These are phyloP conservation scores for Aromia moschata DNA, from an alignment of 2,888 invertebrate species.

Conservation along the genomic window DNA sequence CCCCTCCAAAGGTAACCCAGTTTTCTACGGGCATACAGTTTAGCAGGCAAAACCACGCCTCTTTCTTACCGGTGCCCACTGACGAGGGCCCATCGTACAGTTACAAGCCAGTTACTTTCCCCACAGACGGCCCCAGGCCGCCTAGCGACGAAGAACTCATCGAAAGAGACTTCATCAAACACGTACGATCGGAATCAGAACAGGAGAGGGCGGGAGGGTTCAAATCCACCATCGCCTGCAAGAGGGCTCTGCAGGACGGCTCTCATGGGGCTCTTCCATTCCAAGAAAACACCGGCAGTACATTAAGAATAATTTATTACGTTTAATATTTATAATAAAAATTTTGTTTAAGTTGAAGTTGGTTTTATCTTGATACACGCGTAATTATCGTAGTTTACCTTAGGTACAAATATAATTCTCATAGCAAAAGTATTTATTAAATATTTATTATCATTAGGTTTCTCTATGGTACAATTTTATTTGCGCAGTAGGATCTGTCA, in stretches of 20 bases:
- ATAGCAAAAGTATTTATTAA: constrained; percentile 28
- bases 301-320: constrained; percentile 18
- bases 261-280: constrained; percentile 77
- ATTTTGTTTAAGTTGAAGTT: neutral
- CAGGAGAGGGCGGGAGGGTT: constrained; percentile 90
- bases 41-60: constrained; percentile 70
- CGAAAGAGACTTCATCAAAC: constrained; percentile 74
- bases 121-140: constrained; percentile 78
- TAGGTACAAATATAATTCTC: neutral
- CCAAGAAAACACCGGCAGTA: constrained; percentile 26
- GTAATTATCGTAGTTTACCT: too few species aligned
- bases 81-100: constrained; percentile 82
- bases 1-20: constrained; percentile 69
- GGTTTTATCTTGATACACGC: neutral
- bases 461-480: too few species aligned
- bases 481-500: too few species aligned
- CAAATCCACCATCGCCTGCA: constrained; percentile 81
- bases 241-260: constrained; percentile 89
- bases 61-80: constrained; percentile 74
- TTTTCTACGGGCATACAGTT: constrained; percentile 91
- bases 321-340: constrained; percentile 11
- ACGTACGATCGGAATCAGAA: constrained; percentile 77
- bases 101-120: constrained; percentile 70
- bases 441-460: constrained; percentile 39
- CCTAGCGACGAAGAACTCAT: constrained; percentile 74